These are phyloP conservation scores for Eupithecia pulchellata DNA, from an alignment of 2,888 invertebrate genomes.

Conservation along the genomic window DNA sequence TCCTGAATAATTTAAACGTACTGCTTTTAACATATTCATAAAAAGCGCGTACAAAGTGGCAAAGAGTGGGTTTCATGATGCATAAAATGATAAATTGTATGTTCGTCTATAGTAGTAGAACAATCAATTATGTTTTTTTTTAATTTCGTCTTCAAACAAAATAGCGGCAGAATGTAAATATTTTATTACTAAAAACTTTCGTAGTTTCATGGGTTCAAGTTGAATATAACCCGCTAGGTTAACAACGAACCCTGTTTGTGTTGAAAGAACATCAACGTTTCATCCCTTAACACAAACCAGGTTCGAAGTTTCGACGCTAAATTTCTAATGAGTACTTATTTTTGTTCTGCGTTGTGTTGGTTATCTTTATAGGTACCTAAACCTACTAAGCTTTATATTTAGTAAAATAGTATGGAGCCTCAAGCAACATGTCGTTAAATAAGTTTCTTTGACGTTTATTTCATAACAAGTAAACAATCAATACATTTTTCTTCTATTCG, in stretches of 20 bases:
- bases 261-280: too few species aligned
- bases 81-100: background rate
- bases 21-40: constrained; percentile 7
- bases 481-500: background rate
- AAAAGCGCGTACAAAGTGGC: constrained; percentile 10
- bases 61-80: constrained; percentile 3
- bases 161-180: background rate
- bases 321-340: too few species aligned
- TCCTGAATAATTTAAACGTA: constrained; percentile 9
- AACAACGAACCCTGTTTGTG: too few species aligned
- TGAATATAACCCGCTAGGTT: too few species aligned
- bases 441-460: background rate
- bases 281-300: too few species aligned
- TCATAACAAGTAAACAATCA: background rate
- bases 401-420: background rate
- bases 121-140: background rate
- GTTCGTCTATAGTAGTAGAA: background rate
- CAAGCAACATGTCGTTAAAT: background rate
- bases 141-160: background rate
- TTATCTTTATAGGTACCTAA: background rate
- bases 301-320: too few species aligned
- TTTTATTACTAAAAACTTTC: too few species aligned
- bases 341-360: background rate
- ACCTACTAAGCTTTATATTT: background rate
- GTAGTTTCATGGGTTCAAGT: too few species aligned